Evolutionary conservation across 1,140 invertebrate species (phyloP).

Genomic region (Brachionus koreanus): DNA sequence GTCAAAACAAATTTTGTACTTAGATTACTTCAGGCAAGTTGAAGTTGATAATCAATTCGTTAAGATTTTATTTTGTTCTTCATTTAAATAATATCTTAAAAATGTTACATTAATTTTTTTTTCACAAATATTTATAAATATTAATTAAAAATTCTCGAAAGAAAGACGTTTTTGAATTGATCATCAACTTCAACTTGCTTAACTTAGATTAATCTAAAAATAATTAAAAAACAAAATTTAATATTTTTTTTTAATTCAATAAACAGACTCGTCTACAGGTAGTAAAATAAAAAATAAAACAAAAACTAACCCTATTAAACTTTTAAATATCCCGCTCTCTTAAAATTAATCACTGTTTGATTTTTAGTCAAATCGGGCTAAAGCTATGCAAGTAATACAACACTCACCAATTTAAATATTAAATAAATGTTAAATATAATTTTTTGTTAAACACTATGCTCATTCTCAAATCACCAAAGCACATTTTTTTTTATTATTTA

Average conservation of each 20-base stretch:
- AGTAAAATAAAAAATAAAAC: neutral
- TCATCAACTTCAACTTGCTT: neutral
- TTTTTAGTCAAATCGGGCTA: neutral
- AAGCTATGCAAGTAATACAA: slow-evolving; percentile 1
- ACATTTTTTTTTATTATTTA: neutral
- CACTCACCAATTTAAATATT: neutral
- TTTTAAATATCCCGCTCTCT: slow-evolving; percentile 1
- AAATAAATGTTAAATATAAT: neutral
- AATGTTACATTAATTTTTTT: no score
- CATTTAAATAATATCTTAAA: no score
- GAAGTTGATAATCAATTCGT: no score
- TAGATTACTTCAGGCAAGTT: no score
- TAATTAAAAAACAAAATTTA: neutral
- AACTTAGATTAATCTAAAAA: no score
- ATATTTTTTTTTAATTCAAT: neutral
- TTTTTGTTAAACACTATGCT: neutral
- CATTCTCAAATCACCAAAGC: neutral
- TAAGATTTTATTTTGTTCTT: no score
- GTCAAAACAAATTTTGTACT: no score
- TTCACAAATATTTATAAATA: no score
- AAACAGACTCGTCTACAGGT: slow-evolving; percentile 29
- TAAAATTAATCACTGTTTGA: neutral
- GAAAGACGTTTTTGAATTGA: neutral
- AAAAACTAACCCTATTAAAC: slow-evolving; percentile 13
- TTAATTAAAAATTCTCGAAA: no score